Evolutionary conservation across 2,888 invertebrate genomes (phyloP), one percentile per base, ranked within the genome.

Genomic region (Epiblema foenella): DNA sequence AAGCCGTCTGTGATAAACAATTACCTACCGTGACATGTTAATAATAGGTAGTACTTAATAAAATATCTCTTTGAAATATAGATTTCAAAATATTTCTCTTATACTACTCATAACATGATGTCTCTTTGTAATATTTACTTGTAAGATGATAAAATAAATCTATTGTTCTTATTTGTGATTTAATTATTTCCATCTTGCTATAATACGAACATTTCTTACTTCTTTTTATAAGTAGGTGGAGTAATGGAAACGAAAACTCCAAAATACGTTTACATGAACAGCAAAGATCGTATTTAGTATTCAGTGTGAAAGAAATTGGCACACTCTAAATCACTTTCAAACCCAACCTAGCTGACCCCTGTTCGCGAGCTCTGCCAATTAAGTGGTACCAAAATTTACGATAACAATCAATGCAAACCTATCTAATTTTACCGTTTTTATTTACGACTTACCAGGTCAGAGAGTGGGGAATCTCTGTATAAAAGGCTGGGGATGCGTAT

Each of bases 401-500:
- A 74, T 82, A 82, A 84, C 83, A 76, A 84, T 83, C 82, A 82
- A 78, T 75, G 81, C 78, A 83, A 77, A 80, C 77, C 77, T 77
- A 82, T 87, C 81, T 84, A 81, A 86, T 83, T 78, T 85, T 89
- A 91, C 90, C 86, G 89, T 89, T 89, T 84, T 83, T 85, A 86
- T 85, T 87, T 88, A 87, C 84, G 85, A 84, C 80, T 87, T 86
- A 88, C 88, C 87, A 81, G 87, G 83, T 86, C 81, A 78, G 75
- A 63, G 83, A 90, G 87, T 90, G 92, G 89, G 89, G 86, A 74
- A 80, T 81, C 81, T 79, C 81, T 80, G 87, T 92, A 93, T 93
- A 92, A 87, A 92, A 87, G 82, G 84, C 77, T 83, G 81, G 84
- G 85, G 89, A 87, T 85, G 87, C 88, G 88, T 83, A 87, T 83